phyloP scores from a whole-genome alignment of 2,888 invertebrate species.

The Agrochola macilenta region DNA sequence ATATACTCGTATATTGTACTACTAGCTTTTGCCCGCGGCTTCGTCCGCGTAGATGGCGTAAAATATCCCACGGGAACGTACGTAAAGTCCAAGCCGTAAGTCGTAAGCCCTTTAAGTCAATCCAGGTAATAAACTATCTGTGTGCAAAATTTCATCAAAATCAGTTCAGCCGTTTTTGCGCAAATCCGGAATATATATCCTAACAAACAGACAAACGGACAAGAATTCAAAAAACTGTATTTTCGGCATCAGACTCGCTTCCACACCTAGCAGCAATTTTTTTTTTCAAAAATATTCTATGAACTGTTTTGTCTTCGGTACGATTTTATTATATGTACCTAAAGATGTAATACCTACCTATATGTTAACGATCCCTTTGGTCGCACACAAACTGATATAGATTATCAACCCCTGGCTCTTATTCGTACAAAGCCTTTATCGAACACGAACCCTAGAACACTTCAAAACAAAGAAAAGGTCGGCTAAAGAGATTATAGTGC shows the following conservation, averaged over 20 bases:
- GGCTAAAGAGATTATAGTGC: constrained; percentile 82
- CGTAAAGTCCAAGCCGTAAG: no score
- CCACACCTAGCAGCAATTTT: background rate
- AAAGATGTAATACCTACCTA: constrained; percentile 12
- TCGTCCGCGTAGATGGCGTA: no score
- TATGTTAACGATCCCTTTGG: constrained; percentile 77
- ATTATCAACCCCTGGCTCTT: constrained; percentile 83
- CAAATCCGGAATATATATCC: background rate
- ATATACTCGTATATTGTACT: constrained; percentile 1
- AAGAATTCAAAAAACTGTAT: background rate
- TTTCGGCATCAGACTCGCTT: no score
- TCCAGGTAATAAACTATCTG: background rate
- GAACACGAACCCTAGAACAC: constrained; percentile 76
- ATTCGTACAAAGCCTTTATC: constrained; percentile 79
- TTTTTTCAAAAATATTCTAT: background rate
- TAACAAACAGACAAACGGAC: background rate
- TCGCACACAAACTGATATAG: constrained; percentile 83
- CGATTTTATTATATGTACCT: background rate
- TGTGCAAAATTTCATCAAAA: background rate
- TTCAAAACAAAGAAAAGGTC: constrained; percentile 85
- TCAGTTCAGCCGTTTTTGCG: background rate
- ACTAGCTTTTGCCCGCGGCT: background rate
- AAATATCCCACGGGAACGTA: background rate
- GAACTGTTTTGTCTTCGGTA: background rate
- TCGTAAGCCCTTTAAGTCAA: background rate